A percentile compares a stretch with the other conserved stretches of the same genome.
Evolutionary conservation across 1,140 invertebrate species (phyloP).

Genomic region (Conus betulinus): DNA sequence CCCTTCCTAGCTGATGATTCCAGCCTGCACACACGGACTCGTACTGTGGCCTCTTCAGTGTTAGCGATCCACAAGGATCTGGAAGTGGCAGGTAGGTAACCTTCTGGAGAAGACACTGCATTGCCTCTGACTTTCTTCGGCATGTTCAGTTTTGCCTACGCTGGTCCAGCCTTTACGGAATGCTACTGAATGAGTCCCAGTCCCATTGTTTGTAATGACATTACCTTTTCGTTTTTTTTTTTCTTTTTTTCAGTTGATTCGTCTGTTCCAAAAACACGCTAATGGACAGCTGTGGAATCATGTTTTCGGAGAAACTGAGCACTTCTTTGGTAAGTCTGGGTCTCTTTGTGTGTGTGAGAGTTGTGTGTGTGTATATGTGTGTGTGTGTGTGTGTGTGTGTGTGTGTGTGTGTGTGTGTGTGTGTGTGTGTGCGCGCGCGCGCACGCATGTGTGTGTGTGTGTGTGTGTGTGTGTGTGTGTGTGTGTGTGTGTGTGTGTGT

Average conservation of each 20-base stretch:
- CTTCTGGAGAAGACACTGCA: too few relatives aligned
- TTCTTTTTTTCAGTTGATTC: slow-evolving; percentile 14
- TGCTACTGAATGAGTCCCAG: too few relatives aligned
- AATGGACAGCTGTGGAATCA: neutral
- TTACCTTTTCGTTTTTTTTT: too few relatives aligned
- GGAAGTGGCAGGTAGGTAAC: too few relatives aligned
- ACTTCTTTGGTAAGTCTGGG: slow-evolving; percentile 15
- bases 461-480: neutral
- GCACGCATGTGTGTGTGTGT: neutral
- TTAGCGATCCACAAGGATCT: too few relatives aligned
- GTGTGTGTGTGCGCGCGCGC: neutral
- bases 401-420: neutral
- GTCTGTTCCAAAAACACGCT: slow-evolving; percentile 29
- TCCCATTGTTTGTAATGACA: too few relatives aligned
- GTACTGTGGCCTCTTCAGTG: too few relatives aligned
- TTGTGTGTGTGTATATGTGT: neutral
- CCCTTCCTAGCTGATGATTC: too few relatives aligned
- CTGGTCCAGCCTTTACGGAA: too few relatives aligned
- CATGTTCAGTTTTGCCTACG: too few relatives aligned
- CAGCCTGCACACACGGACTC: too few relatives aligned
- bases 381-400: neutral
- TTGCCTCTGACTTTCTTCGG: too few relatives aligned
- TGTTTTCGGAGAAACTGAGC: slow-evolving; percentile 26
- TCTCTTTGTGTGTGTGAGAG: neutral
- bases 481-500: neutral